These are phyloP conservation scores for Trogon surrucura DNA, from an alignment of 2,113 vertebrate species.

Conservation along the genomic window DNA sequence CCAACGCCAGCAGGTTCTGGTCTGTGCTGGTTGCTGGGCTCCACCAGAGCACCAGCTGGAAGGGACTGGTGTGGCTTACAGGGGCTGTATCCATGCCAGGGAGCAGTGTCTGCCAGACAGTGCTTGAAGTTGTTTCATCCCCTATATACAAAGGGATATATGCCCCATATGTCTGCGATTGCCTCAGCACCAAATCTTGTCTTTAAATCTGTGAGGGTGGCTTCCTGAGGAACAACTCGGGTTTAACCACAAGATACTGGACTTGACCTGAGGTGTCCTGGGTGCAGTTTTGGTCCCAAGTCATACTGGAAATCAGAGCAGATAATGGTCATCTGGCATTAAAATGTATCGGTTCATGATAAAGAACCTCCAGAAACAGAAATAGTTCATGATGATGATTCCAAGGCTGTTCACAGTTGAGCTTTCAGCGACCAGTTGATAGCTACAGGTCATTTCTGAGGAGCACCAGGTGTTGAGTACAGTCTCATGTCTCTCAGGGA, in stretches of 20 bases:
- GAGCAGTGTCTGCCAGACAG: neutral
- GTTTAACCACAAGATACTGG: neutral
- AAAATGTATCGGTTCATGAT: neutral
- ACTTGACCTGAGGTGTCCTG: neutral
- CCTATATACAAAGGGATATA: neutral
- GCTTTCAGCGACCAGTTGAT: neutral
- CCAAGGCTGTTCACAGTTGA: neutral
- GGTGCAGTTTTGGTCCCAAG: neutral
- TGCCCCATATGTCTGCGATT: rapidly evolving
- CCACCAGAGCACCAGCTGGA: neutral
- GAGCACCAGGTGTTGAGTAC: neutral
- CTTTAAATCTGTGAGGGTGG: neutral
- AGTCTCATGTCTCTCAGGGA: neutral
- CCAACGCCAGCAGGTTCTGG: neutral
- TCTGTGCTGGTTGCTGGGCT: neutral
- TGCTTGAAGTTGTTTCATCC: neutral
- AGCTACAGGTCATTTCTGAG: neutral
- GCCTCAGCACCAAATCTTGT: neutral
- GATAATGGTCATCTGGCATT: neutral
- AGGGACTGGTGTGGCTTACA: neutral
- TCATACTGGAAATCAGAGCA: neutral
- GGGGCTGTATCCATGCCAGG: rapidly evolving
- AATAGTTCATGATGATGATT: neutral
- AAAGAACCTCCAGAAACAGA: neutral
- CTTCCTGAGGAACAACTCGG: neutral